These are phyloP conservation scores for Seriola quinqueradiata DNA, from an alignment of 2,113 vertebrate species.

Conservation along the genomic window DNA sequence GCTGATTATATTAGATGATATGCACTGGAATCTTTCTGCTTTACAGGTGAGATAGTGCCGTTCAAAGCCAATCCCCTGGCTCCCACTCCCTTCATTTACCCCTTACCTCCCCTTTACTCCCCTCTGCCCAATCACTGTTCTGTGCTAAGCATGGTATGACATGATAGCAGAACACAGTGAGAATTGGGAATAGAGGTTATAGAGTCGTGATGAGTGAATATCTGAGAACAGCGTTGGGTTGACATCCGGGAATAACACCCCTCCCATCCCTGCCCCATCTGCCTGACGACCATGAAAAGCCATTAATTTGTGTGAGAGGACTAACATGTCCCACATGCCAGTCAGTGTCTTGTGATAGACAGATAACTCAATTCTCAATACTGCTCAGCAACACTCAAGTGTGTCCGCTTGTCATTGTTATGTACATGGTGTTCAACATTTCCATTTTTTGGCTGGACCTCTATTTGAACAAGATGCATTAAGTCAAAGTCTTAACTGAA, in stretches of 20 bases:
- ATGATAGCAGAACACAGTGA: constrained; percentile 35
- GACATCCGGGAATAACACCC: constrained; percentile 56
- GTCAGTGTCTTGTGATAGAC: constrained; percentile 50
- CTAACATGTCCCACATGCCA: constrained; percentile 60
- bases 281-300: constrained; percentile 59
- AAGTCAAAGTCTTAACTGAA: background rate
- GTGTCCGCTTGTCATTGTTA: constrained; percentile 14
- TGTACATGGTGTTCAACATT: constrained; percentile 6
- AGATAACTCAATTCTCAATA: constrained; percentile 50
- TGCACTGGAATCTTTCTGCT: background rate
- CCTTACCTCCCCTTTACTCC: background rate
- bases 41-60: constrained; percentile 8
- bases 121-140: constrained; percentile 11
- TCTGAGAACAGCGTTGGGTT: constrained; percentile 62
- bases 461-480: constrained; percentile 6
- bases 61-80: background rate
- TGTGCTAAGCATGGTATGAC: constrained; percentile 36
- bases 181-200: constrained; percentile 52
- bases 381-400: constrained; percentile 44
- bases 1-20: background rate
- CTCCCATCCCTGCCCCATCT: background rate
- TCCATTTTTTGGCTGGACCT: background rate
- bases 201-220: constrained; percentile 60
- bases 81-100: constrained; percentile 2
- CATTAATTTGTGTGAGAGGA: constrained; percentile 73